phyloP scores from a whole-genome alignment of 1,140 invertebrate genomes.

The Drosophila funebris region DNA sequence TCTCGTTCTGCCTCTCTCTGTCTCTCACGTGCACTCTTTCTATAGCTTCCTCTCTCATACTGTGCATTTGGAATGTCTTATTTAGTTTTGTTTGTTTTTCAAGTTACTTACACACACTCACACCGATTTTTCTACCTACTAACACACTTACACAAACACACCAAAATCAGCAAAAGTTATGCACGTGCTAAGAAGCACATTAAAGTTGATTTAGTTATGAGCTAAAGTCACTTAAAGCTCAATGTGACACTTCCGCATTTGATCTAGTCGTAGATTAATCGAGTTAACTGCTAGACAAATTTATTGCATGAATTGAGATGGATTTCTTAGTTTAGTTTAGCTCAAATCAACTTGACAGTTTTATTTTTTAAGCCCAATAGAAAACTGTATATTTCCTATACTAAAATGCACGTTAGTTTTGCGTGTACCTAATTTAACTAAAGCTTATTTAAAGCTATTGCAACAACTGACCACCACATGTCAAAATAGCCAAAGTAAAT shows the following conservation, averaged over 20 bases:
- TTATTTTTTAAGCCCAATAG: neutral
- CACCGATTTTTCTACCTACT: neutral
- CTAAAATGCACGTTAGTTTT: no score
- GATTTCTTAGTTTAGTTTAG: neutral
- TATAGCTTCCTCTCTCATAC: neutral
- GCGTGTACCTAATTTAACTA: neutral
- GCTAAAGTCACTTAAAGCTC: neutral
- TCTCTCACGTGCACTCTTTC: neutral
- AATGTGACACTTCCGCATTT: neutral
- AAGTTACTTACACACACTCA: conserved; percentile 19
- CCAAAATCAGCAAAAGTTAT: conserved; percentile 35
- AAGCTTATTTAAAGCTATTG: neutral
- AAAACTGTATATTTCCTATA: neutral
- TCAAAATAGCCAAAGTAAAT: conserved; percentile 3
- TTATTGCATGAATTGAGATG: neutral
- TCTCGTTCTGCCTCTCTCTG: neutral
- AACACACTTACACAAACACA: neutral
- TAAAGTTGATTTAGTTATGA: conserved; percentile 24
- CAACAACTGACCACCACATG: neutral
- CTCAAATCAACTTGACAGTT: neutral
- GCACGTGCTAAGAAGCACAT: conserved; percentile 44
- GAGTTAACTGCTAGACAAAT: neutral
- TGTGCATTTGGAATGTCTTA: conserved; percentile 68
- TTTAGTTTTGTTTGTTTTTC: conserved; percentile 60
- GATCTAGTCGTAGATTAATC: neutral